Percentiles rank a stretch among this genome's conserved stretches.
Conservation (phyloP, 1,140 invertebrate species). For the Listronotus bonariensis region DNA sequence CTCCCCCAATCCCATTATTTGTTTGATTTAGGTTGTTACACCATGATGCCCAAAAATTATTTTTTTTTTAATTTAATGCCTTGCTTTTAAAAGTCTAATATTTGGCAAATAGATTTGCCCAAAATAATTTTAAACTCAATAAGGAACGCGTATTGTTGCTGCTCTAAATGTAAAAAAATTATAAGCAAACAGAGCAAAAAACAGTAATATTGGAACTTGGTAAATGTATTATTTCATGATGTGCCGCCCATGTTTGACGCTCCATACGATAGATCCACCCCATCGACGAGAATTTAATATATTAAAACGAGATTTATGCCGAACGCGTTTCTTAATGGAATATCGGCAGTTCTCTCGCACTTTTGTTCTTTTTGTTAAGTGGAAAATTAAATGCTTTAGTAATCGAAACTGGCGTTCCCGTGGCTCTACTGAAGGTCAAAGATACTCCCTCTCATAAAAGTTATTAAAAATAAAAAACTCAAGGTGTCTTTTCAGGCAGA, state of each 20-base stretch:
- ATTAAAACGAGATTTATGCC: slow-evolving; percentile 55
- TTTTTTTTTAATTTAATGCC: too few species aligned
- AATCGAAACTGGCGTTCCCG: slow-evolving; percentile 35
- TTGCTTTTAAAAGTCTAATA: too few species aligned
- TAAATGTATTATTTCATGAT: neutral
- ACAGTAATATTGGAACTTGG: too few species aligned
- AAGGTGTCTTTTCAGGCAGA: slow-evolving; percentile 6
- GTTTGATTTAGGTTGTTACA: too few species aligned
- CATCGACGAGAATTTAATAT: slow-evolving; percentile 55
- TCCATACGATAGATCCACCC: slow-evolving; percentile 18
- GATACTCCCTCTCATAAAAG: slow-evolving; percentile 25
- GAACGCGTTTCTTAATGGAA: slow-evolving; percentile 53
- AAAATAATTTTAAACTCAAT: too few species aligned
- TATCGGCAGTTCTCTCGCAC: slow-evolving; percentile 43
- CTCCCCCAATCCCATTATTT: too few species aligned
- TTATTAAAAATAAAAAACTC: slow-evolving; percentile 7
- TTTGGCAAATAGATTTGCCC: too few species aligned
- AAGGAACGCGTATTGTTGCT: too few species aligned
- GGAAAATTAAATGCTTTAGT: slow-evolving; percentile 38
- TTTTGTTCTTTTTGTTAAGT: slow-evolving; percentile 37
- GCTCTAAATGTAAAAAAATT: too few species aligned
- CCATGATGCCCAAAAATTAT: too few species aligned
- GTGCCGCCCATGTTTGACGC: slow-evolving; percentile 18
- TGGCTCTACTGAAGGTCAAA: slow-evolving; percentile 16
- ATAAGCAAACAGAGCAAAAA: too few species aligned